Evolutionary conservation across 2,888 invertebrate species (phyloP).

Genomic region (Limnephilus rhombicus): DNA sequence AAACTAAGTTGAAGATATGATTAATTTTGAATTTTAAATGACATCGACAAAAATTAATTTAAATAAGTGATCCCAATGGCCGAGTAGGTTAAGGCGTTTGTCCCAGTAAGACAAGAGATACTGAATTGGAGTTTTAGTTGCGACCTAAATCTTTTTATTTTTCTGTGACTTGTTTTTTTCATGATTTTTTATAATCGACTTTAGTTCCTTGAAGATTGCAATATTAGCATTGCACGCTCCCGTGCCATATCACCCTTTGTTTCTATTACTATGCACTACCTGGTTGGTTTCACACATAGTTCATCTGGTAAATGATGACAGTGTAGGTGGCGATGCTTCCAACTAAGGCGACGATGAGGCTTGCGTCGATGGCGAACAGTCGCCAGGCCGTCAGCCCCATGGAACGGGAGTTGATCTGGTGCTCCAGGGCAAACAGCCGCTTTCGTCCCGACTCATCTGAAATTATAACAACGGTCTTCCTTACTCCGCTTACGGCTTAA

Average conservation of each 20-base stretch:
- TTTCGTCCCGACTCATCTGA: not conserved
- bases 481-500: not conserved
- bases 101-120: too few relatives aligned
- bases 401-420: not conserved
- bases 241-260: not conserved
- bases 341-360: not conserved
- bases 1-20: too few relatives aligned
- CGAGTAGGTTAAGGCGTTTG: too few relatives aligned
- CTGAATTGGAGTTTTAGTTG: too few relatives aligned
- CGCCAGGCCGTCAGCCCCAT: not conserved
- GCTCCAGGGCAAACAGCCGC: not conserved
- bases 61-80: too few relatives aligned
- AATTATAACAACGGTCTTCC: not conserved
- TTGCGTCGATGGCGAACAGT: not conserved
- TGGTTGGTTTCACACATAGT: not conserved
- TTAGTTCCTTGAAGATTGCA: too few relatives aligned
- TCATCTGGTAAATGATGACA: not conserved
- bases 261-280: not conserved
- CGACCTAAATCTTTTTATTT: too few relatives aligned
- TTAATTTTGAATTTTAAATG: too few relatives aligned
- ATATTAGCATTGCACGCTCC: not conserved
- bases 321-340: slow-evolving; percentile 16
- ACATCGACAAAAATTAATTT: too few relatives aligned
- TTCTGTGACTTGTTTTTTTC: too few relatives aligned
- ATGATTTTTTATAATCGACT: too few relatives aligned